These are phyloP conservation scores for Nymphalis io DNA, from an alignment of 1,140 invertebrate species.

Conservation along the genomic window DNA sequence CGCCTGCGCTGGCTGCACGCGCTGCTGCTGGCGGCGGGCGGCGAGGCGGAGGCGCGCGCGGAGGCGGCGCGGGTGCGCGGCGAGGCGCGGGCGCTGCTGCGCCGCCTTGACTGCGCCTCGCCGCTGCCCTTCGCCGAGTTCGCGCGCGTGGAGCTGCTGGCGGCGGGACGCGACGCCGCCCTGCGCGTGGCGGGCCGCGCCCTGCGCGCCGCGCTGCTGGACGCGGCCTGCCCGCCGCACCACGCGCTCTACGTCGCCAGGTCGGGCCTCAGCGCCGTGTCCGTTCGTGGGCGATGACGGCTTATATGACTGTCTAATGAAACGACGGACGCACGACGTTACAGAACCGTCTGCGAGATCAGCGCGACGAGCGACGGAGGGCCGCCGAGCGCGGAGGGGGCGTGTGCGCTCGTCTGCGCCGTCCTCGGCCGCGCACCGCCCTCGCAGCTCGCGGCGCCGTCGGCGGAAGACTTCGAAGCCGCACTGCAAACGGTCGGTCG, in stretches of 20 bases:
- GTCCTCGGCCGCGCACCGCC: conserved; percentile 34
- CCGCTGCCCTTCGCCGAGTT: conserved; percentile 44
- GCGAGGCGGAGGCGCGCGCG: conserved; percentile 20
- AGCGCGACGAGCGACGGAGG: conserved; percentile 17
- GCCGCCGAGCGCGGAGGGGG: conserved; percentile 21
- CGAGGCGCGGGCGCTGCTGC: conserved; percentile 30
- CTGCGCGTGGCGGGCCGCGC: conserved; percentile 30
- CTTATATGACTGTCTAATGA: background rate
- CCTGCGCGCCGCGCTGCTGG: conserved; percentile 37
- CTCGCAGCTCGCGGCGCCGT: background rate
- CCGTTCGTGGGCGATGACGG: conserved; percentile 22
- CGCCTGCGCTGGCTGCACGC: conserved; percentile 22
- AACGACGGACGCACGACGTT: background rate
- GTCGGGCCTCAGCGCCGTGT: conserved; percentile 1
- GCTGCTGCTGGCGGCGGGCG: conserved; percentile 27
- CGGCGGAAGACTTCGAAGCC: background rate
- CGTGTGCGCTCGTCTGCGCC: conserved; percentile 36
- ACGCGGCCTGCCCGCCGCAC: conserved; percentile 24
- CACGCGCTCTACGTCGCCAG: conserved; percentile 41
- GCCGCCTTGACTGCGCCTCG: conserved; percentile 5
- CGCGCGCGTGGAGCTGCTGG: conserved; percentile 39
- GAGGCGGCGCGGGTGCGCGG: conserved; percentile 34
- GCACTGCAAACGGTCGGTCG: conserved; percentile 13
- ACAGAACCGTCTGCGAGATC: conserved; percentile 18
- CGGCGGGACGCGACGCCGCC: conserved; percentile 22